Base-by-base conservation (phyloP, 2,113 vertebrate species). In the Lutjanus erythropterus region DNA sequence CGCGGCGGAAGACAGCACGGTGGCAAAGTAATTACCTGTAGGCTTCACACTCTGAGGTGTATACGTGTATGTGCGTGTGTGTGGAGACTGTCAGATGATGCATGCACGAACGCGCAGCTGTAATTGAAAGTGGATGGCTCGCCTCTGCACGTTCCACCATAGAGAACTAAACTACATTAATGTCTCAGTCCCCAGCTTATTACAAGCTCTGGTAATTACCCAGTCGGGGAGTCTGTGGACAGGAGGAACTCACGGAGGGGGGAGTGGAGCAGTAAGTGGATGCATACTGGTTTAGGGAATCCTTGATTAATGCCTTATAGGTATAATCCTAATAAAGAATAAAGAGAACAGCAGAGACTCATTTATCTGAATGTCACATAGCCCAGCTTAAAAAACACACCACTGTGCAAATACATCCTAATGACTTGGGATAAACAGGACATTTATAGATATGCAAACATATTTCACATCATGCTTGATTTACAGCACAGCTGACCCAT, bases 21-120 rank as follows among this genome's bases (percentile, higher is more conserved):
- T 58, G 73, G 78, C 71, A 75, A 83, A 86, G 81, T 87, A 92
- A 91, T 92, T 91, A 93, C 88, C 89, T 87, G 83, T 66, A 75
- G 69, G 66, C 66, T 55, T 58, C 59, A 61, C 84, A 68, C 81
- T 82, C 73, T 33, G 31, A 62, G 58, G 82, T 68, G 67, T 82
- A 35, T 67, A 44, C 33, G 70, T 56, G 49, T 64, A 18, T 65
- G 73, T 25, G 74, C 59, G 79, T 41, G 74, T n/a, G 41, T 61
- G 68, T 29, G 29, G 25, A 64, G 47, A 9, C 33, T 29, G 83
- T 75, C 44, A 41, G 49, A 77, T 58, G 62, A 70, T 71, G 15
- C 50, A 49, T 31, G 61, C 66, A 58, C 41, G 4, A 47, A 77
- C 64, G 23, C 19, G 11, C 70, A 71, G 42, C 73, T 75, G 65